Evolutionary conservation across 2,113 vertebrate species (phyloP).

Genomic region (Bolborhynchus lineola): DNA sequence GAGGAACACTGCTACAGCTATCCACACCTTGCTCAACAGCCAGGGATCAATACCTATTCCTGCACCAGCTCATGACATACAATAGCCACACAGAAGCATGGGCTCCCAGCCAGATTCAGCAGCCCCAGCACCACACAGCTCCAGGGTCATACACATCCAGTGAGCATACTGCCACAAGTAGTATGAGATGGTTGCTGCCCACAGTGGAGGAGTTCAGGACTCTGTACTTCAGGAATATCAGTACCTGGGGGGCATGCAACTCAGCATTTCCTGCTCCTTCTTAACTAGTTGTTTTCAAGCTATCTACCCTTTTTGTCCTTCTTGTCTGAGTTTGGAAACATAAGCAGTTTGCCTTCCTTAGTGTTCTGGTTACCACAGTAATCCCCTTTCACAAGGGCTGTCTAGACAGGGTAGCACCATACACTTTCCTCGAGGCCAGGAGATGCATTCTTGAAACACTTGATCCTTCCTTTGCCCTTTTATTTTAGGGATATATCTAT

Average conservation of each 20-base stretch:
- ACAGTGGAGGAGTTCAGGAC: not conserved
- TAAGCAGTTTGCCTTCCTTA: not conserved
- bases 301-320: not conserved
- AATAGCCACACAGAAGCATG: not conserved
- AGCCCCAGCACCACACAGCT: not conserved
- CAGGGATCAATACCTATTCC: not conserved
- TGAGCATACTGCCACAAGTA: not conserved
- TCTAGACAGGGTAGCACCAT: not conserved
- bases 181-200: accelerated
- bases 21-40: not conserved
- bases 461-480: not conserved
- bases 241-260: not conserved
- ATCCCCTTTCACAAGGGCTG: not conserved
- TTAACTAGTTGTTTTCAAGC: not conserved
- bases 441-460: not conserved
- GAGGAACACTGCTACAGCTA: not conserved
- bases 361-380: not conserved
- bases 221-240: not conserved
- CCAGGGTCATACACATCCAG: not conserved
- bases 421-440: not conserved
- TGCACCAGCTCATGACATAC: not conserved
- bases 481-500: not conserved
- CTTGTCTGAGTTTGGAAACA: not conserved
- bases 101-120: not conserved
- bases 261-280: not conserved